Conservation (phyloP, 2,797 vertebrate species). For the Premnoplex brunnescens region DNA sequence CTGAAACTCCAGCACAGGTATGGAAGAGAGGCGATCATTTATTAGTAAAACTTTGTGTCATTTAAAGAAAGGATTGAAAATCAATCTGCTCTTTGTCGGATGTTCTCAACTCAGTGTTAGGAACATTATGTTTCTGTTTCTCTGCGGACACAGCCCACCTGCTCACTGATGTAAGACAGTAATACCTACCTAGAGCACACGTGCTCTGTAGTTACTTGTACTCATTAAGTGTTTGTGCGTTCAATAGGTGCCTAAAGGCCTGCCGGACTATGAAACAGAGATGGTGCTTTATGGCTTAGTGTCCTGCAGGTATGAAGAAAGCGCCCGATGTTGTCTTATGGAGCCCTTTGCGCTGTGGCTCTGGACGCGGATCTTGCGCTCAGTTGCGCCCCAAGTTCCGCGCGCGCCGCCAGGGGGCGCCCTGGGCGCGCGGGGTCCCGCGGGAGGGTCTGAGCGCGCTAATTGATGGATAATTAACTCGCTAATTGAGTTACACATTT, state of each 20-base stretch:
- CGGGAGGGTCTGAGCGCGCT: neutral
- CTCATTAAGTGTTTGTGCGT: neutral
- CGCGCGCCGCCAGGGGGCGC: slow-evolving; percentile 4
- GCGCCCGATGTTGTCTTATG: neutral
- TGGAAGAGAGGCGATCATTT: neutral
- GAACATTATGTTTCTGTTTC: neutral
- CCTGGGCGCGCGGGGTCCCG: neutral
- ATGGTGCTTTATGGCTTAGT: neutral
- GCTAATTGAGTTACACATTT: rapidly evolving
- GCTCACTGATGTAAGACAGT: neutral
- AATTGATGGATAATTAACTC: neutral
- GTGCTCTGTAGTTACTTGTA: neutral
- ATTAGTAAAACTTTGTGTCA: neutral
- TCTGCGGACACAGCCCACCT: neutral
- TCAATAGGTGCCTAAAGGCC: neutral
- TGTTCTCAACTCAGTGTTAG: neutral
- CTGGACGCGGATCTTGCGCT: neutral
- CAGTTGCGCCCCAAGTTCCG: neutral
- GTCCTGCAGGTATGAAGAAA: neutral
- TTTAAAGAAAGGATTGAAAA: neutral
- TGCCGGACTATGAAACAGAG: neutral
- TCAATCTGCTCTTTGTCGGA: neutral
- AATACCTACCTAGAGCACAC: neutral
- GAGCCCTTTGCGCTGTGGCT: neutral
- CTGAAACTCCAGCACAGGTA: neutral